phyloP scores from a whole-genome alignment of 2,888 invertebrate genomes.

The Oxycera nigricornis region DNA sequence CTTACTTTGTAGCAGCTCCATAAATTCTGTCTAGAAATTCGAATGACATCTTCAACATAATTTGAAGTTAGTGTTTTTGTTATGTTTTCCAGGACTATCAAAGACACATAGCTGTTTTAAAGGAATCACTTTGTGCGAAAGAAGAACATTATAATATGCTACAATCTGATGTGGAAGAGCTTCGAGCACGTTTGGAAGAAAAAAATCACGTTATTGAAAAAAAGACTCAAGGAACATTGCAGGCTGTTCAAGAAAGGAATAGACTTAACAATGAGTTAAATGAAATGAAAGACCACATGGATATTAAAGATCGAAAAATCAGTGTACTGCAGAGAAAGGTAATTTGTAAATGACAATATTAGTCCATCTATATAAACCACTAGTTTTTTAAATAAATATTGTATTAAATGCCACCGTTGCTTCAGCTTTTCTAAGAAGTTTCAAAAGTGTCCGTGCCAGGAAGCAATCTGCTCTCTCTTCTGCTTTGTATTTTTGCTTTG shows the following conservation, averaged over 20 bases:
- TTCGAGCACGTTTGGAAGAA: constrained; percentile 90
- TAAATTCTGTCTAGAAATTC: too few species aligned
- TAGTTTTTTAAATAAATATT: neutral
- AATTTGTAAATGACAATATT: constrained; percentile 49
- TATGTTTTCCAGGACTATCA: constrained; percentile 86
- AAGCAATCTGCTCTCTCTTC: too few species aligned
- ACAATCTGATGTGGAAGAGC: constrained; percentile 96
- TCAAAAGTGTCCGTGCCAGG: too few species aligned
- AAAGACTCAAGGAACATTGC: constrained; percentile 87
- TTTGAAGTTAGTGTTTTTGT: too few species aligned
- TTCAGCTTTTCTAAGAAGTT: too few species aligned
- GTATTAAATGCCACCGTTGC: neutral
- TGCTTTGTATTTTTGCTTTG: too few species aligned
- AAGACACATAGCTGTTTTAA: constrained; percentile 95
- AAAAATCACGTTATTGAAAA: constrained; percentile 96
- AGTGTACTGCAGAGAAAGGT: constrained; percentile 97
- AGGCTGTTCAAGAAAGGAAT: constrained; percentile 83
- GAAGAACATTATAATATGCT: constrained; percentile 99
- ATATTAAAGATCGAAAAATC: constrained; percentile 96
- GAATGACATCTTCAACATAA: too few species aligned
- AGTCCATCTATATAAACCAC: neutral
- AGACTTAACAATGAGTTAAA: constrained; percentile 82
- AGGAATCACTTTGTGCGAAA: constrained; percentile 97
- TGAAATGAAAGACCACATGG: constrained; percentile 94
- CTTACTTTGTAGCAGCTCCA: too few species aligned